Base-by-base conservation (phyloP, 2,797 vertebrate genomes). In the Anguilla megastoma region DNA sequence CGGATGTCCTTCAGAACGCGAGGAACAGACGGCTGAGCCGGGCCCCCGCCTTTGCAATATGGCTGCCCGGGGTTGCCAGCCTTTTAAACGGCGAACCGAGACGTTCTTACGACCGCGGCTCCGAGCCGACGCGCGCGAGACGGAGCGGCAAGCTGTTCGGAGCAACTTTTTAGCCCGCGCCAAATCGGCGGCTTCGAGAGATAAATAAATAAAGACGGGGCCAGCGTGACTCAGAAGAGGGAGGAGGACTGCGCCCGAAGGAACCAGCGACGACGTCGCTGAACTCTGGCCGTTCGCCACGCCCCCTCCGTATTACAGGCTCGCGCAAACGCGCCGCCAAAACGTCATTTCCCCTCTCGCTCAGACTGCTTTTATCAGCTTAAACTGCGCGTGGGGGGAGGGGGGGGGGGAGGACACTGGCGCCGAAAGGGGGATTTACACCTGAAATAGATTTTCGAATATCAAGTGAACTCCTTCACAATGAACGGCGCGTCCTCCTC, bases 41-140 rank as follows among this genome's bases (percentile, higher is more conserved):
- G 50, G 6, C 50, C 6, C 7, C 50, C 50, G 50, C 50, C 0
- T 74, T 27, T 50, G 88, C 52, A 80, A 80, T 74, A 76, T 12
- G 50, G 54, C 48, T n/a, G 50, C 88, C 14, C 7, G 52, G 63
- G 87, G 86, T 85, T 88, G 88, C 88, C 80, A 66, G 85, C 52
- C 48, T 69, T 85, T 86, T 85, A 76, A 60, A 89, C 30, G n/a
- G 33, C 87, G 66, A 60, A 24, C 5, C 7, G 18, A 66, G 56
- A 69, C 69, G 3, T 36, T 10, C 30, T 36, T 21, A 36, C 6
- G 30, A 58, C 84, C 52, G 50, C 10, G 33, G 54, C 24, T 33
- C 14, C 30, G n/a, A 8, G 1, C 33, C 54, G 36, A 36, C 27
- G 16, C 58, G 18, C 9, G 1, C n/a, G 4, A 1, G 21, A 0